Conservation (phyloP, 2,113 vertebrate species). For the Hippopotamus amphibius region DNA sequence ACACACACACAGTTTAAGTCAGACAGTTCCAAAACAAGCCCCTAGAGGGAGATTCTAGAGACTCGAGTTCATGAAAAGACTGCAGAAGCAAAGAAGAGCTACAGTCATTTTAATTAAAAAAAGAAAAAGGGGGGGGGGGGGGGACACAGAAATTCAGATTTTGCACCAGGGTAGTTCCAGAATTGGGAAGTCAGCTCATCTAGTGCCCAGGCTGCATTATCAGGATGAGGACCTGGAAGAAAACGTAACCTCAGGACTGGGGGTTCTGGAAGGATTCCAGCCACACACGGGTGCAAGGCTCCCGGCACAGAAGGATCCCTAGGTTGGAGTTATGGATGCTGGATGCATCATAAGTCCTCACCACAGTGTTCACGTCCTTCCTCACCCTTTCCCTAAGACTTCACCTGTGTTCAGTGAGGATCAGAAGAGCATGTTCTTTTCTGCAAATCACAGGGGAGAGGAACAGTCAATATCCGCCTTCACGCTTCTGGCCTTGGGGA, state of each 20-base stretch:
- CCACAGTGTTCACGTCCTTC: neutral
- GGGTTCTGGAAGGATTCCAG: neutral
- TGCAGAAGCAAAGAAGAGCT: neutral
- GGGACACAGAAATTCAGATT: neutral
- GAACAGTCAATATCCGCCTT: neutral
- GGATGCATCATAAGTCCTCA: neutral
- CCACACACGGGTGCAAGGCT: neutral
- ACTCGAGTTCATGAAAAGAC: neutral
- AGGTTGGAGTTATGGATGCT: neutral
- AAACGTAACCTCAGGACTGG: neutral
- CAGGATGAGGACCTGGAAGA: neutral
- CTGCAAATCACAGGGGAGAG: neutral
- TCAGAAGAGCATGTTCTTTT: neutral
- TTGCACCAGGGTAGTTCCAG: neutral
- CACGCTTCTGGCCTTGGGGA: neutral
- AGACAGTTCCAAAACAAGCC: neutral
- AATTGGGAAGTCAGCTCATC: neutral
- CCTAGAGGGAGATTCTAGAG: neutral
- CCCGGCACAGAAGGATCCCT: neutral
- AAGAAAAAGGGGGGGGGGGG: no score
- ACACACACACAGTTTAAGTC: neutral
- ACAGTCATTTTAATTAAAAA: neutral
- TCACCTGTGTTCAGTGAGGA: neutral
- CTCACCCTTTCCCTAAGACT: neutral
- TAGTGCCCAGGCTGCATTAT: neutral